Percentiles rank a stretch among this genome's conserved stretches.
phyloP scores from a whole-genome alignment of 2,888 invertebrate species.

The Dusona sp. region DNA sequence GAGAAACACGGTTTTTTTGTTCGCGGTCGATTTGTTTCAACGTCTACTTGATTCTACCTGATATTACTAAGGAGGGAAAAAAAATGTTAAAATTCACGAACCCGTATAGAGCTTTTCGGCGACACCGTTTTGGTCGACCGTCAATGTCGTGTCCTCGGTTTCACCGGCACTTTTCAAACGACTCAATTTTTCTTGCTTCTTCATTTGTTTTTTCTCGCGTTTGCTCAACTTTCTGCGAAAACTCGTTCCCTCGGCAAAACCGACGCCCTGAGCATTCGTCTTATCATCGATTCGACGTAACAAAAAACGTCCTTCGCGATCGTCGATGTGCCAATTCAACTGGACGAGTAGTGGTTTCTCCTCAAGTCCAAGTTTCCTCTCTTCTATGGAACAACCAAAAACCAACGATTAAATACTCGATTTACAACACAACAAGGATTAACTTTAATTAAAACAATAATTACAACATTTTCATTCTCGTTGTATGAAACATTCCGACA shows the following conservation, averaged over 20 bases:
- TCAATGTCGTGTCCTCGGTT: constrained; percentile 85
- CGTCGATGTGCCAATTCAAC: constrained; percentile 99
- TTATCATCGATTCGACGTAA: constrained; percentile 95
- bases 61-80: background rate
- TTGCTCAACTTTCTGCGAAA: constrained; percentile 98
- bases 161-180: constrained; percentile 90
- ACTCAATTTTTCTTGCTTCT: constrained; percentile 96
- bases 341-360: constrained; percentile 98
- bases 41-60: background rate
- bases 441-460: background rate
- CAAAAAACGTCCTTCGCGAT: constrained; percentile 98
- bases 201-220: constrained; percentile 98
- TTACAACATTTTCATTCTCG: background rate
- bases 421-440: background rate
- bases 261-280: constrained; percentile 89
- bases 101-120: constrained; percentile 97
- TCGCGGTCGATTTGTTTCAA: background rate
- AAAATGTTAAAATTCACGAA: constrained; percentile 78
- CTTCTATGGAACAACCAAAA: constrained; percentile 87
- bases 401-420: background rate
- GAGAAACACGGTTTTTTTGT: too few relatives aligned
- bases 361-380: constrained; percentile 94
- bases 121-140: constrained; percentile 90
- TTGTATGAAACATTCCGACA: background rate
- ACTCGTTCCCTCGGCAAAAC: constrained; percentile 91